Evolutionary conservation across 2,113 vertebrate genomes (phyloP).

Genomic region (Sander lucioperca): DNA sequence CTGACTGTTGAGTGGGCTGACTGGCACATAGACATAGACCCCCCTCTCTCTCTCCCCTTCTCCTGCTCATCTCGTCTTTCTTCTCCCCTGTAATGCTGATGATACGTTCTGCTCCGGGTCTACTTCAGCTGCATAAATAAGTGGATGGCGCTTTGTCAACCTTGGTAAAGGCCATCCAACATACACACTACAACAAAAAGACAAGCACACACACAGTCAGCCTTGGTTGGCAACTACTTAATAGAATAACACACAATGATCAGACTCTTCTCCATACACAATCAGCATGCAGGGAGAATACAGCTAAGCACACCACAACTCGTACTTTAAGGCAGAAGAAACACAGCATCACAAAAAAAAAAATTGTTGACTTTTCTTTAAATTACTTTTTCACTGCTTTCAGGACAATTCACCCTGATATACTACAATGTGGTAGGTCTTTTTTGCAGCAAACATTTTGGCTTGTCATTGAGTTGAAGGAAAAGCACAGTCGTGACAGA

Average conservation of each 20-base stretch:
- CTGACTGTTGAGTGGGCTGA: slow-evolving; percentile 73
- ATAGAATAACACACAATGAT: slow-evolving; percentile 44
- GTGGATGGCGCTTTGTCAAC: slow-evolving; percentile 47
- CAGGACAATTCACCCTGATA: background rate
- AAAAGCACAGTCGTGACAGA: background rate
- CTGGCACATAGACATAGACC: slow-evolving; percentile 59
- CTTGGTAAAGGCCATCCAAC: slow-evolving; percentile 30
- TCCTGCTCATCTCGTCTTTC: slow-evolving; percentile 33
- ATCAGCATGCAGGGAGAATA: slow-evolving; percentile 43
- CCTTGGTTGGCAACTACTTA: slow-evolving; percentile 11
- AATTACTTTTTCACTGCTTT: slow-evolving; percentile 5
- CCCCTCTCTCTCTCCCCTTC: background rate
- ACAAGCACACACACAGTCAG: slow-evolving; percentile 8
- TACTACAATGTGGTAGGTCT: background rate
- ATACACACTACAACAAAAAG: slow-evolving; percentile 19
- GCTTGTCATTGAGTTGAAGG: background rate
- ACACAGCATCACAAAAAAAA: background rate
- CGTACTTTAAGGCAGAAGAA: background rate
- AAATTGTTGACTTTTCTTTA: background rate
- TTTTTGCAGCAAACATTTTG: background rate
- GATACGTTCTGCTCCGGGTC: slow-evolving; percentile 36
- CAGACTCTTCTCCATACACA: slow-evolving; percentile 22
- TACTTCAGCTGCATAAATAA: slow-evolving; percentile 70
- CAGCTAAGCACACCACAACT: slow-evolving; percentile 4
- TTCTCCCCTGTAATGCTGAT: slow-evolving; percentile 41